Evolutionary conservation across 1,140 invertebrate genomes (phyloP).

Genomic region (Melanaphis sacchari): DNA sequence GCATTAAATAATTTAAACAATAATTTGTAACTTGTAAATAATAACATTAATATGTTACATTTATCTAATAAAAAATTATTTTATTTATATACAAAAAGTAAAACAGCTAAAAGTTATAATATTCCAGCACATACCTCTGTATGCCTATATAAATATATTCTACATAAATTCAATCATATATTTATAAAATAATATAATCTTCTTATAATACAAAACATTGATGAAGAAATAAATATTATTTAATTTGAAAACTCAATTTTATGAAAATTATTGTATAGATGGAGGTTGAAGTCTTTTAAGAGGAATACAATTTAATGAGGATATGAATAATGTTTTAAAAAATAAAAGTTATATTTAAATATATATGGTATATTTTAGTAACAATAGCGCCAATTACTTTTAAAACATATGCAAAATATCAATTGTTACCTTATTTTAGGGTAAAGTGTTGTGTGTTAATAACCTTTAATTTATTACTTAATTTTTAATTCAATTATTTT

Average conservation of each 20-base stretch:
- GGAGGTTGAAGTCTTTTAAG: neutral
- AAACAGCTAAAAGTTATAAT: no score
- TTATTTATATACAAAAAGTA: no score
- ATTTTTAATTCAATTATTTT: neutral
- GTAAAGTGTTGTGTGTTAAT: neutral
- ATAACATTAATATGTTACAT: neutral
- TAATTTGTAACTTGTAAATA: neutral
- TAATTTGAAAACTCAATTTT: neutral
- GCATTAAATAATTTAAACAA: neutral
- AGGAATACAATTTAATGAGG: neutral
- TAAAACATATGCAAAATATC: neutral
- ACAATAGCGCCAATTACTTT: neutral
- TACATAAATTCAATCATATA: no score
- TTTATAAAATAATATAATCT: no score
- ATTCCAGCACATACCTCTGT: no score
- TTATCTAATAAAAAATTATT: neutral
- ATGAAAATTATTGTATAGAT: neutral
- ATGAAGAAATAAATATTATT: no score
- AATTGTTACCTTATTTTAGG: fast-evolving
- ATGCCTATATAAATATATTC: no score
- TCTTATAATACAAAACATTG: no score
- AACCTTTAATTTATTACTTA: neutral
- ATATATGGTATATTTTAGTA: no score
- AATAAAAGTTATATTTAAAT: neutral
- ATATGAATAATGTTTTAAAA: neutral